phyloP scores from a whole-genome alignment of 2,113 vertebrate species.

The Alexandromys fortis region DNA sequence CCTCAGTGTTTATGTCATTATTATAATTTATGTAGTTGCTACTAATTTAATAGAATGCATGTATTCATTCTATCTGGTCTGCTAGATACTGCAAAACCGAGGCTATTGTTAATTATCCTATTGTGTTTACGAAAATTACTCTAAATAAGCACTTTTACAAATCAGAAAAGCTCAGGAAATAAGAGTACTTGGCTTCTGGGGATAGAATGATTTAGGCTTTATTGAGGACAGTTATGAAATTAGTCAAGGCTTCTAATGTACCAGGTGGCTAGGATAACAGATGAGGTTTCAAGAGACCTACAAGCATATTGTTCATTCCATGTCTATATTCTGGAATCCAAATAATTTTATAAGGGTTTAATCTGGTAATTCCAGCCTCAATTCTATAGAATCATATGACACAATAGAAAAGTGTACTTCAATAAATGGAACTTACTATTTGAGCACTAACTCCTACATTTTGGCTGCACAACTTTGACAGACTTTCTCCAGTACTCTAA shows the following conservation, averaged over 20 bases:
- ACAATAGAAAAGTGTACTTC: background rate
- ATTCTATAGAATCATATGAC: background rate
- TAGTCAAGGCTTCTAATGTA: background rate
- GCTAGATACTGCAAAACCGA: constrained; percentile 17
- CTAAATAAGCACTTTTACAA: background rate
- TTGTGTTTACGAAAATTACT: background rate
- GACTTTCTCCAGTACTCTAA: background rate
- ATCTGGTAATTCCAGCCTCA: background rate
- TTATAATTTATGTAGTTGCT: constrained; percentile 1
- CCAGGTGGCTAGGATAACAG: background rate
- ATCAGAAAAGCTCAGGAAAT: background rate
- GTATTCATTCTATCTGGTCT: background rate
- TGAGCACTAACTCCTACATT: background rate
- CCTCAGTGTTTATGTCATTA: background rate
- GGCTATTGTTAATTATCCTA: background rate
- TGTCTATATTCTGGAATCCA: background rate
- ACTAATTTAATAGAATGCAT: constrained; percentile 33
- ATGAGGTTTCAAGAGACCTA: background rate
- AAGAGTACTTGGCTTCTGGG: background rate
- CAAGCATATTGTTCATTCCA: background rate
- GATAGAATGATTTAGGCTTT: background rate
- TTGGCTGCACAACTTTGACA: background rate
- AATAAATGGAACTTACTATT: background rate
- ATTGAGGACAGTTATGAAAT: background rate
- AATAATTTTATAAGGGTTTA: background rate